Base-by-base conservation (phyloP, 2,797 vertebrate genomes). In the Pteropus rufus region DNA sequence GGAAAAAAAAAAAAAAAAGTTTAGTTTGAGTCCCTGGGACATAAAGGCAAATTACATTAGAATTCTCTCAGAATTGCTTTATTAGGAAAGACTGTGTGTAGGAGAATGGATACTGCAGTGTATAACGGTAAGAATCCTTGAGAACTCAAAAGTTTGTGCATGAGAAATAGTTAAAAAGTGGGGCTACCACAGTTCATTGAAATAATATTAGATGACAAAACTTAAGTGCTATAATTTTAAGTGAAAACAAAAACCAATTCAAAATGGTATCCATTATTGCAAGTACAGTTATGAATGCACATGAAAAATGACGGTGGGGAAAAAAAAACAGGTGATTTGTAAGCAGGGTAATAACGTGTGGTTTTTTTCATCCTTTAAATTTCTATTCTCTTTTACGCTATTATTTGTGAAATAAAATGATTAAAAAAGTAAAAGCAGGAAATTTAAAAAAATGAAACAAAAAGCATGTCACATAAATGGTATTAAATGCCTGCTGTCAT, bases 61-160 rank as follows among this genome's bases (percentile, higher is more conserved):
- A 86, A 60, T 81, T 82, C 65, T 76, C n/a, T 89, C 83, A 82
- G 39, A 94, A 93, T 6, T 89, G 31, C 46, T 85, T 89, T 93
- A 62, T 44, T 12, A 39, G 26, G 41, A 60, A 89, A 89, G 65
- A 73, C 6, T 46, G 2, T 75, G 11, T 4, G 11, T 18, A 87
- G 52, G 41, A 87, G 91, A 93, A 75, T 16, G 12, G 44, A 62
- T 12, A 36, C 3, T 39, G 39, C n/a, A 69, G 15, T 49, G 16
- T 21, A 41, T 75, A 96, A 80, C 31, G 18, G 26, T 4, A 26
- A 75, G 76, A 80, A 76, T 52, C 39, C 31, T 60, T 14, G 18
- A 36, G 39, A 92, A 80, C 10, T 54, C 44, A 58, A 34, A 93
- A 86, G 10, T 23, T 16, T 82, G 10, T 64, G 34, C 36, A 67